Evolutionary conservation across 2,888 invertebrate genomes (phyloP), one percentile per base, ranked within the genome.

Genomic region (Ornithoptera priamus): DNA sequence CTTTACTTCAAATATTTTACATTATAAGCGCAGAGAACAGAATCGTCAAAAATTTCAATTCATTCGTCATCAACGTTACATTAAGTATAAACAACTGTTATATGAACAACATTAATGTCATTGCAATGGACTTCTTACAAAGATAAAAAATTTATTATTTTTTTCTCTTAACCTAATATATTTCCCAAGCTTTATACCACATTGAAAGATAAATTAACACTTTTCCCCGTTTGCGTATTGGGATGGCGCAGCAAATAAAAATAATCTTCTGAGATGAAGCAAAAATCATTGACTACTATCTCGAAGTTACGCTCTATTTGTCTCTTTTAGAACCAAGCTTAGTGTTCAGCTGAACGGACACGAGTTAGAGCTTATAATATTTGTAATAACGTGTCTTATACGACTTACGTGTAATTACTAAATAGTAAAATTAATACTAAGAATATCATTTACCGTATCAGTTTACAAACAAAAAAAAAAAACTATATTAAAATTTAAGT

Each of bases 221-320:
- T 57, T 62, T 67, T 17, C 6, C 17, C 56, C 53, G 22, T 22
- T 53, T 20, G 30, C 39, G 39, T 53, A 36, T 22, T 66, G 62
- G 42, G 59, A 62, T 62, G 36, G 39, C 20, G 24, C 20, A 60
- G 61, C 17, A 69, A 69, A 61, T 65, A 60, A 56, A 46, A 53
- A 53, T 24, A 39, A 67, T 50, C 66, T 58, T 61, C 24, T 62
- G n/a, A 62, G 66, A 30, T 30, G 0, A 46, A 46, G 50, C 57
- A 50, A 36, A 46, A 15, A 56, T 30, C 64, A 46, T 56, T 53
- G 39, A 63, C 66, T 63, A 56, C 67, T 66, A 70, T 67, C 66
- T 60, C 22, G 6, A 67, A 56, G 53, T 63, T 39, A 70, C 24
- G 62, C 70, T 70, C 63, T 66, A 63, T 70, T 65, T 65, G 69